phyloP scores from a whole-genome alignment of 2,113 vertebrate genomes.

The Ceuthmochares aereus region DNA sequence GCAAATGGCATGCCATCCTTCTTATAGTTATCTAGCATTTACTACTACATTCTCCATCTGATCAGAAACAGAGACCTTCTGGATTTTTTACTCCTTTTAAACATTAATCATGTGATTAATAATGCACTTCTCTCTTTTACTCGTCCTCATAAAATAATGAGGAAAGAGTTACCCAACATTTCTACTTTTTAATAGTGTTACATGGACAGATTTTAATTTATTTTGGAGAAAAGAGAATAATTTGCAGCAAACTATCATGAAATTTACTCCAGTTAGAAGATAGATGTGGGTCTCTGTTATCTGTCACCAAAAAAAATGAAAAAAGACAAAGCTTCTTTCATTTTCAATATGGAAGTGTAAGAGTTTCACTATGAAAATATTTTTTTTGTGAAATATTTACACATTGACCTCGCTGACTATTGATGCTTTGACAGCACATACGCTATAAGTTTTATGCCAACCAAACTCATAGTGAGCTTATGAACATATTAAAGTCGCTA shows the following conservation, averaged over 20 bases:
- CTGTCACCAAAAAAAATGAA: not conserved
- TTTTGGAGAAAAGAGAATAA: not conserved
- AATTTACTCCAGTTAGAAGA: not conserved
- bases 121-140: not conserved
- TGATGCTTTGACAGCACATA: not conserved
- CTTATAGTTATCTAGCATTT: not conserved
- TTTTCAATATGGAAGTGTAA: not conserved
- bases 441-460: not conserved
- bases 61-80: not conserved
- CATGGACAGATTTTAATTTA: not conserved
- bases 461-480: not conserved
- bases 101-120: not conserved
- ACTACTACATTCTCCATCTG: not conserved
- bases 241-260: not conserved
- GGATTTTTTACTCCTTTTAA: slow-evolving; percentile 17
- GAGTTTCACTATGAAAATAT: not conserved
- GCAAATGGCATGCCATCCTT: not conserved
- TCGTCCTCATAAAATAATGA: not conserved
- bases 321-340: not conserved
- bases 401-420: not conserved
- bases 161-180: not conserved
- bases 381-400: not conserved
- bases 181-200: not conserved
- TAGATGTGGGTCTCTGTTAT: not conserved
- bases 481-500: not conserved